Evolutionary conservation across 1,140 invertebrate species (phyloP).

Genomic region (Philotrypesis tridentata): DNA sequence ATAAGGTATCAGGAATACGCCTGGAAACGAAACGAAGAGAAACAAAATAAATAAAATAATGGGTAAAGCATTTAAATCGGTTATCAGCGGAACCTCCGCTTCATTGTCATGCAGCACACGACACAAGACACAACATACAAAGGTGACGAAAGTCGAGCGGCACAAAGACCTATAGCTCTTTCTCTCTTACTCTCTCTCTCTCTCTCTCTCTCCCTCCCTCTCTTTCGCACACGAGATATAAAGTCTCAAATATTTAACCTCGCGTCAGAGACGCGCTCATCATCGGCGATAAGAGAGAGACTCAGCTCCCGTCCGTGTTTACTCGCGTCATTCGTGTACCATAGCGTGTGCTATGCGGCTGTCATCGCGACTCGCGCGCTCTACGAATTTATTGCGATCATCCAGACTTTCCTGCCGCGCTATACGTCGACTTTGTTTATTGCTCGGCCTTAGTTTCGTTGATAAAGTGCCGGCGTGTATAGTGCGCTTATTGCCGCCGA

Average conservation of each 20-base stretch:
- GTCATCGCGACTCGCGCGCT: not conserved
- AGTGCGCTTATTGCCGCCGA: not conserved
- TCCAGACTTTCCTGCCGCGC: not conserved
- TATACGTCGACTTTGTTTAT: not conserved
- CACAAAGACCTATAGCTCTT: not conserved
- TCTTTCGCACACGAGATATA: no score
- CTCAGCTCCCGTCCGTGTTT: not conserved
- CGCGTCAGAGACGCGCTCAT: not conserved
- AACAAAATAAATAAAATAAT: no score
- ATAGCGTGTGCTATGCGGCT: not conserved
- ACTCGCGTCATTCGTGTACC: not conserved
- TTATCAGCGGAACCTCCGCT: not conserved
- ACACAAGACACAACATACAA: not conserved
- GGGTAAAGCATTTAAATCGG: no score
- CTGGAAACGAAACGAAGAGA: slow-evolving; percentile 69
- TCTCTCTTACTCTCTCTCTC: no score
- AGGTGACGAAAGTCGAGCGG: not conserved
- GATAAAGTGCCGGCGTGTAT: not conserved
- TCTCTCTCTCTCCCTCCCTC: no score
- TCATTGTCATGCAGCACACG: not conserved
- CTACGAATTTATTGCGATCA: not conserved
- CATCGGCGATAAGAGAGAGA: not conserved
- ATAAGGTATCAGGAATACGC: slow-evolving; percentile 89
- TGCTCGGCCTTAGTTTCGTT: not conserved
- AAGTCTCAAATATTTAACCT: not conserved